Percentiles rank a stretch among this genome's conserved stretches.
phyloP scores from a whole-genome alignment of 53 echinoderm and acorn worm genomes.

The Antedon mediterranea region DNA sequence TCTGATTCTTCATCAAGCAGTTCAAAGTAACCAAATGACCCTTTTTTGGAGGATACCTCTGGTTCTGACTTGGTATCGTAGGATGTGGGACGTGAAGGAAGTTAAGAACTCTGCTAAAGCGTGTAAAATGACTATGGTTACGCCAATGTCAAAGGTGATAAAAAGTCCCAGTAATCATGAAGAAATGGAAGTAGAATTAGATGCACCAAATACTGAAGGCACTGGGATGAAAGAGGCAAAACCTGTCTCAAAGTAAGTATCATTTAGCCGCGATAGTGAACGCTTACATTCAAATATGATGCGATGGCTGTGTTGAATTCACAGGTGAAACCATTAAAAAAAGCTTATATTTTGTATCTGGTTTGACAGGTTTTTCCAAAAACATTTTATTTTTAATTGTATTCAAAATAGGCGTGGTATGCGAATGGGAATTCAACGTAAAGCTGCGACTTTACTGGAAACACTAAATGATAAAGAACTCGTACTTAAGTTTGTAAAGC shows the following conservation, averaged over 20 bases:
- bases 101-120: slow-evolving; percentile 31
- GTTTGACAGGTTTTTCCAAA: too few relatives aligned
- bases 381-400: not conserved
- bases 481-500: slow-evolving; percentile 8
- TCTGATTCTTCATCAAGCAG: slow-evolving; percentile 10
- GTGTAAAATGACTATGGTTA: slow-evolving; percentile 33
- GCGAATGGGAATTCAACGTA: slow-evolving; percentile 24
- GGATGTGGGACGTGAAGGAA: slow-evolving; percentile 49
- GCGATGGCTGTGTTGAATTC: too few relatives aligned
- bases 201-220: not conserved
- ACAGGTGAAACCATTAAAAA: too few relatives aligned
- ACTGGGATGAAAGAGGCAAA: not conserved
- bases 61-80: slow-evolving; percentile 47
- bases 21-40: slow-evolving; percentile 8
- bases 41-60: slow-evolving; percentile 15
- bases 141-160: not conserved
- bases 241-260: slow-evolving; percentile 16
- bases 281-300: too few relatives aligned
- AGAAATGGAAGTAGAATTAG: not conserved
- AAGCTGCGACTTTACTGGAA: slow-evolving; percentile 25
- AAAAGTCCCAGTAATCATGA: not conserved
- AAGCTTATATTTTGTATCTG: too few relatives aligned
- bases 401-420: slow-evolving; percentile 22
- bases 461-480: slow-evolving; percentile 22
- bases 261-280: not conserved